Percentiles rank a stretch among this genome's conserved stretches.
Evolutionary conservation across 2,797 vertebrate genomes (phyloP).

Genomic region (Zalophus californianus): DNA sequence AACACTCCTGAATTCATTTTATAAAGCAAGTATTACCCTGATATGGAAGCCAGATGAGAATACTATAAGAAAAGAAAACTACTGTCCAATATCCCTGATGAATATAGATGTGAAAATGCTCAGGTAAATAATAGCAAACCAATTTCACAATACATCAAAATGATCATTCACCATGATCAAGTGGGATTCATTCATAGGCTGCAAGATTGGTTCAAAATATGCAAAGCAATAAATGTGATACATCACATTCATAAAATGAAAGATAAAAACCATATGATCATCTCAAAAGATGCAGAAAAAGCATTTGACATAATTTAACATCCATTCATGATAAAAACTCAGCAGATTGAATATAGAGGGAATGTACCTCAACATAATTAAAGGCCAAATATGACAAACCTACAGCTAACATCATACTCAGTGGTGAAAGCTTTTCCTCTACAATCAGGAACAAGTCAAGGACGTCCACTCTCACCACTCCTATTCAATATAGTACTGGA

Average conservation of each 20-base stretch:
- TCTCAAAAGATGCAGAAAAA: background rate
- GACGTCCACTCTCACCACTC: background rate
- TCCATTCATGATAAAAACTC: background rate
- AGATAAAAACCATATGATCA: background rate
- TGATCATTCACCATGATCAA: background rate
- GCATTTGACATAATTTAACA: background rate
- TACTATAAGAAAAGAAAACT: background rate
- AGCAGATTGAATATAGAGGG: background rate
- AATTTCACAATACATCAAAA: background rate
- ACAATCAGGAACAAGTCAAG: background rate
- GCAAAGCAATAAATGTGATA: background rate
- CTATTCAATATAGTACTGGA: background rate
- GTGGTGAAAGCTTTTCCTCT: background rate
- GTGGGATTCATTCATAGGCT: background rate
- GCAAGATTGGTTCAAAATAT: background rate
- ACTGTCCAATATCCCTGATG: background rate
- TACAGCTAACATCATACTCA: background rate
- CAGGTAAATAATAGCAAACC: background rate
- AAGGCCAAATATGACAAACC: background rate
- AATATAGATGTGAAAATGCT: background rate
- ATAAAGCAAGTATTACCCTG: background rate
- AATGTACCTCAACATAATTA: background rate
- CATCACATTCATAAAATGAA: background rate
- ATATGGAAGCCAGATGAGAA: background rate
- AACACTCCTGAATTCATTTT: background rate